These are phyloP conservation scores for Phyllostomus discolor DNA, from an alignment of 2,113 vertebrate species.

Conservation along the genomic window DNA sequence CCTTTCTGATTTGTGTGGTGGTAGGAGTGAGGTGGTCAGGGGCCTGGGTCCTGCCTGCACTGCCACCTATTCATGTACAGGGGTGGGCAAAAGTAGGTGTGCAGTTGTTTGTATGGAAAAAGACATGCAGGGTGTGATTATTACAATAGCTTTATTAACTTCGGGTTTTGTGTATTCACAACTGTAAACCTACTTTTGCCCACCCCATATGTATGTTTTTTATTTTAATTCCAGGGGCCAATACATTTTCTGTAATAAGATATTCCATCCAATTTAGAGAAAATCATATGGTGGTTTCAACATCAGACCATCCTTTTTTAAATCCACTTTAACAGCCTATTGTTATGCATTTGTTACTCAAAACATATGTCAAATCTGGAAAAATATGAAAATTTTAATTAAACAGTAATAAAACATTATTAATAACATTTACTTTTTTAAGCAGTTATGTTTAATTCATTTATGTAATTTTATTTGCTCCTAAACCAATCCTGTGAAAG, in stretches of 20 bases:
- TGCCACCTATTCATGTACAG: not conserved
- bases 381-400: not conserved
- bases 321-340: not conserved
- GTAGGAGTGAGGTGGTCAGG: not conserved
- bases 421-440: not conserved
- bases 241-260: not conserved
- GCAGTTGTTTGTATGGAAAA: not conserved
- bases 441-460: not conserved
- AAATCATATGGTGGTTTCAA: not conserved
- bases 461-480: conserved; percentile 4
- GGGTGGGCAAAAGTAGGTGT: not conserved
- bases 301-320: not conserved
- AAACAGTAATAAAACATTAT: not conserved
- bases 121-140: not conserved
- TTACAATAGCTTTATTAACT: not conserved
- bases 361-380: not conserved
- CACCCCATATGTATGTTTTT: not conserved
- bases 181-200: not conserved
- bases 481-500: not conserved
- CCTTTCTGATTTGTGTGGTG: not conserved
- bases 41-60: not conserved
- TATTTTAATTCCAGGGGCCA: not conserved
- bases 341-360: not conserved
- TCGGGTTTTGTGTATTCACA: not conserved
- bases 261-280: not conserved